Evolutionary conservation across 2,113 vertebrate genomes (phyloP).

Genomic region (Anser brachyrhynchus): DNA sequence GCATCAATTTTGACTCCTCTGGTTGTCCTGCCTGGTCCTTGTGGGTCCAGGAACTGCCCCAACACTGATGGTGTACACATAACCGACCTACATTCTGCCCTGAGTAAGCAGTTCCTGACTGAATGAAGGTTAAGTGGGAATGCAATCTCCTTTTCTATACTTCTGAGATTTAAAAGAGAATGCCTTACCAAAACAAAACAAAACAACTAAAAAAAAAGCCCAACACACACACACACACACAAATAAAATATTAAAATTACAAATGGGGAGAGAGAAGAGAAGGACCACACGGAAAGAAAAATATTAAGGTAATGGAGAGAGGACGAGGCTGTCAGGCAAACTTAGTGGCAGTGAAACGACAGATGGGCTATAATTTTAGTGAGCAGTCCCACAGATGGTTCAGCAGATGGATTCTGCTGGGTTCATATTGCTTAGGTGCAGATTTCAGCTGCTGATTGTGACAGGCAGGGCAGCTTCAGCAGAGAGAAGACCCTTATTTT

Average conservation of each 20-base stretch:
- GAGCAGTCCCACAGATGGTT: conserved; percentile 74
- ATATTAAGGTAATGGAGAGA: conserved; percentile 58
- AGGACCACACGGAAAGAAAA: conserved; percentile 46
- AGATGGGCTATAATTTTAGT: conserved; percentile 73
- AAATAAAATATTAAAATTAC: not conserved
- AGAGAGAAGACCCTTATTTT: conserved; percentile 34
- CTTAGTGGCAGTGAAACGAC: conserved; percentile 62
- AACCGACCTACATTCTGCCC: not conserved
- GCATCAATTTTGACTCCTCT: too few species aligned
- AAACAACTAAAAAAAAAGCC: not conserved
- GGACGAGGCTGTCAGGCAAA: conserved; percentile 65
- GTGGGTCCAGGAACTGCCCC: not conserved
- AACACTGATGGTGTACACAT: not conserved
- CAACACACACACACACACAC: not conserved
- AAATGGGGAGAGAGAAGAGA: conserved; percentile 6
- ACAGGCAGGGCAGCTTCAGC: conserved; percentile 48
- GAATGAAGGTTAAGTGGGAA: not conserved
- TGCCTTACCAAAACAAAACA: not conserved
- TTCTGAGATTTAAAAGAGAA: conserved; percentile 49
- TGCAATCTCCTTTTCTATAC: conserved; percentile 17
- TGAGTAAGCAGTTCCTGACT: not conserved
- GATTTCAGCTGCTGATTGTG: conserved; percentile 70
- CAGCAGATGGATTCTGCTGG: conserved; percentile 76
- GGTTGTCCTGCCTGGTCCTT: too few species aligned
- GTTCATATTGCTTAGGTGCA: conserved; percentile 70